Conservation (phyloP, 1,140 invertebrate species). For the Atopsyche davidsoni region DNA sequence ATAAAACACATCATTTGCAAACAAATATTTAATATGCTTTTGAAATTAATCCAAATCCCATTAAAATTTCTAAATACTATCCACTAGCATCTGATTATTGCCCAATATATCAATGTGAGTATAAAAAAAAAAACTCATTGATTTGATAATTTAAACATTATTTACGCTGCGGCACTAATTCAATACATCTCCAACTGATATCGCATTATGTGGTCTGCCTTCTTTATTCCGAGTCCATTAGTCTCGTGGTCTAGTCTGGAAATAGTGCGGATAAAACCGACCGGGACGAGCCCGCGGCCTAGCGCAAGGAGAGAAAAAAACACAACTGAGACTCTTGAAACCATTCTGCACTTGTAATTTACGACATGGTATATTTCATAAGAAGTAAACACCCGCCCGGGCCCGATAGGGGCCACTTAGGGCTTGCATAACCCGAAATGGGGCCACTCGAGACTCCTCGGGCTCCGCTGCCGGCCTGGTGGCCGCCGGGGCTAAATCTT, state of each 20-base stretch:
- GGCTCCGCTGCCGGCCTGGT: not conserved
- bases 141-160: too few relatives aligned
- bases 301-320: slow-evolving; percentile 4
- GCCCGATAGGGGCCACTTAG: slow-evolving; percentile 9
- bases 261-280: too few relatives aligned
- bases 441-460: slow-evolving; percentile 10
- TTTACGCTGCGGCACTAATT: too few relatives aligned
- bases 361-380: slow-evolving; percentile 29
- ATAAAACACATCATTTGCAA: too few relatives aligned
- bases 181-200: too few relatives aligned
- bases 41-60: not conserved
- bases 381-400: slow-evolving; percentile 26
- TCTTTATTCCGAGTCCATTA: slow-evolving; percentile 11
- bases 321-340: slow-evolving; percentile 13
- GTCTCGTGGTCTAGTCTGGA: too few relatives aligned
- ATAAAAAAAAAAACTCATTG: too few relatives aligned
- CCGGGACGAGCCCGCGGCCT: too few relatives aligned
- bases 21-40: not conserved
- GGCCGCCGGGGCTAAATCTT: slow-evolving; percentile 21
- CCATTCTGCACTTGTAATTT: slow-evolving; percentile 29
- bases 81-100: not conserved
- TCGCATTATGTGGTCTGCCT: not conserved
- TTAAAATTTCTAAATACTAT: not conserved
- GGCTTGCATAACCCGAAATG: slow-evolving; percentile 19
- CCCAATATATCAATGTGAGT: too few relatives aligned